Percentiles rank a stretch among this genome's conserved stretches.
phyloP scores from a whole-genome alignment of 2,113 vertebrate genomes.

The Lynx canadensis region DNA sequence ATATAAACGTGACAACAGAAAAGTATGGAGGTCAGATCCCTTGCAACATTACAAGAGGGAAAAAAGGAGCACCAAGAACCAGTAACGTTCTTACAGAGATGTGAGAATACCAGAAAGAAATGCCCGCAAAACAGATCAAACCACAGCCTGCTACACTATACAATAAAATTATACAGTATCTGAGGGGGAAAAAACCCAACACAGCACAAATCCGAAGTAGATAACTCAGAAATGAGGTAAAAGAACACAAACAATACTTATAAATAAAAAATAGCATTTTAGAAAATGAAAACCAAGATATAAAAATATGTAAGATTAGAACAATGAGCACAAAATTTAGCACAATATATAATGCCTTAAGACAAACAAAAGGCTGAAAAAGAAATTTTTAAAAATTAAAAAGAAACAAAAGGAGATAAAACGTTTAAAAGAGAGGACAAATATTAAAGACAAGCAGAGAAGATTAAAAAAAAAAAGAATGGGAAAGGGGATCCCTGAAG shows the following conservation, averaged over 20 bases:
- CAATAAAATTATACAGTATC: background rate
- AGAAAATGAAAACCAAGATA: background rate
- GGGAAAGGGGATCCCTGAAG: background rate
- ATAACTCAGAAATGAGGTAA: background rate
- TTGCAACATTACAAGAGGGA: background rate
- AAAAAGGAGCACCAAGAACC: background rate
- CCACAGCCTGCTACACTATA: background rate
- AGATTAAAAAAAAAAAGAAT: background rate
- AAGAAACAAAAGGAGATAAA: background rate
- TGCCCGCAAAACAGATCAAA: background rate
- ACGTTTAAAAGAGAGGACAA: background rate
- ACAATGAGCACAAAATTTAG: background rate
- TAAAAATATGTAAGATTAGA: background rate
- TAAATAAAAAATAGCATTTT: background rate
- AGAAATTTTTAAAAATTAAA: background rate
- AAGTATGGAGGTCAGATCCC: background rate
- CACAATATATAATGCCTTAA: background rate
- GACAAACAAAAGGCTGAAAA: background rate
- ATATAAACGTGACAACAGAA: constrained; percentile 1
- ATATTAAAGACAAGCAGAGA: background rate
- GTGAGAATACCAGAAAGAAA: background rate
- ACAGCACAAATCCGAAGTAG: background rate
- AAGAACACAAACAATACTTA: background rate
- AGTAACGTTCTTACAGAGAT: background rate
- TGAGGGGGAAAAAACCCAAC: too few relatives aligned